Evolutionary conservation across 2,888 invertebrate species (phyloP), one percentile per base, ranked within the genome.

Genomic region (Drosophila antonietae): DNA sequence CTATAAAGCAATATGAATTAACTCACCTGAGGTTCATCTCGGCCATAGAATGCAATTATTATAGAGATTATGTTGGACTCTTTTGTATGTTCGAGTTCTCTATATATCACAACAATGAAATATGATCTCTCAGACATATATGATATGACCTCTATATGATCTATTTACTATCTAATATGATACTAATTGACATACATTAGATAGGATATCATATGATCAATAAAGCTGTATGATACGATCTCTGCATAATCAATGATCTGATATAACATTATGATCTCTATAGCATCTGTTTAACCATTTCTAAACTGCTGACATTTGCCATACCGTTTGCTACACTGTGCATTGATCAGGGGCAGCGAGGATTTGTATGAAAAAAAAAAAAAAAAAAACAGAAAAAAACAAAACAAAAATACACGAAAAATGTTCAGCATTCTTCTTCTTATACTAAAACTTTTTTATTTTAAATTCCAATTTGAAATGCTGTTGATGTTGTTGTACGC

Each of bases 291-390:
- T 31, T 7, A 18, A 7, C 7, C 3, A 49, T 18, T 31, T 3
- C 51, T 33, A 33, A 51, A 33, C 12, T 18, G 33, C 10, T 33
- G 31, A 0, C 18, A 0, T 7, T 18, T 51, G 31, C 14, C 33
- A 8, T 31, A 51, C 10, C 18, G 31, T 6, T 18, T 18, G 31
- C 33, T 12, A 14, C 51, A 51, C 18, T 51, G 23, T 53, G 37
- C 23, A 10, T 43, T 28, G 15, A 15, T 28, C 9, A 10, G 47
- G n/a, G 28, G 47, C 47, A 47, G 28, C 23, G 23, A 28, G 20
- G 52, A 14, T 35, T 61, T 77, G 68, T 73, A 74, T 66, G 69
- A 83, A 64, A 72, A 68, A 10, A 37, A 46, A 37, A 69, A 6
- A 10, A 23, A 23, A 14, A 23, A 31, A 31, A 49, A 67, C 68